phyloP scores from a whole-genome alignment of 2,888 invertebrate species.

The Synanthedon vespiformis region DNA sequence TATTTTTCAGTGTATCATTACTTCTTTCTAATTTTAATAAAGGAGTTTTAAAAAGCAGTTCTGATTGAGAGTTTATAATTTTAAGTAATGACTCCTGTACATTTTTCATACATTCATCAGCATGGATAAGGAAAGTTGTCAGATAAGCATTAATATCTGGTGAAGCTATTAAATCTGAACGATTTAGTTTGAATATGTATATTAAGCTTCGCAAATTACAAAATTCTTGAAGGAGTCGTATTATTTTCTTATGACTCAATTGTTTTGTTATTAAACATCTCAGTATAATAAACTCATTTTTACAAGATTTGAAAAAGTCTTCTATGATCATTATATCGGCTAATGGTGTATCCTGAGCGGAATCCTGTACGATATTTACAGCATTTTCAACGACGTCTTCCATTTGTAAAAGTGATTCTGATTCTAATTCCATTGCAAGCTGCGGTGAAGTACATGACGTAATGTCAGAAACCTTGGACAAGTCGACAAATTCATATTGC shows the following conservation, averaged over 20 bases:
- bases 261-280: constrained; percentile 34
- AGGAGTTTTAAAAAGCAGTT: constrained; percentile 30
- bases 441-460: constrained; percentile 26
- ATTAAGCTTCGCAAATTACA: constrained; percentile 28
- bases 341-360: constrained; percentile 22
- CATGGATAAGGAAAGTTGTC: constrained; percentile 26
- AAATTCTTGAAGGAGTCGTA: constrained; percentile 48
- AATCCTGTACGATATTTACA: constrained; percentile 34
- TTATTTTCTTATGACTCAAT: constrained; percentile 40
- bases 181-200: constrained; percentile 30
- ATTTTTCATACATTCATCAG: constrained; percentile 31
- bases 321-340: constrained; percentile 38
- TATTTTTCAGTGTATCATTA: neutral
- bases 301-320: constrained; percentile 41
- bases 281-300: constrained; percentile 41
- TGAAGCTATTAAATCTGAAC: constrained; percentile 20
- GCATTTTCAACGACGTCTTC: constrained; percentile 36
- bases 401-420: constrained; percentile 34
- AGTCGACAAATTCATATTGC: constrained; percentile 45
- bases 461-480: constrained; percentile 39
- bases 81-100: constrained; percentile 30
- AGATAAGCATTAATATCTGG: constrained; percentile 28
- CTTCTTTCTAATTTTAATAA: constrained; percentile 21
- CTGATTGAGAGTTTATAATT: constrained; percentile 33
- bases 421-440: constrained; percentile 31